A percentile compares a stretch with the other conserved stretches of the same genome.
Conservation (phyloP, 35 echinoderm and acorn worm genomes). For the Ptychodera flava region DNA sequence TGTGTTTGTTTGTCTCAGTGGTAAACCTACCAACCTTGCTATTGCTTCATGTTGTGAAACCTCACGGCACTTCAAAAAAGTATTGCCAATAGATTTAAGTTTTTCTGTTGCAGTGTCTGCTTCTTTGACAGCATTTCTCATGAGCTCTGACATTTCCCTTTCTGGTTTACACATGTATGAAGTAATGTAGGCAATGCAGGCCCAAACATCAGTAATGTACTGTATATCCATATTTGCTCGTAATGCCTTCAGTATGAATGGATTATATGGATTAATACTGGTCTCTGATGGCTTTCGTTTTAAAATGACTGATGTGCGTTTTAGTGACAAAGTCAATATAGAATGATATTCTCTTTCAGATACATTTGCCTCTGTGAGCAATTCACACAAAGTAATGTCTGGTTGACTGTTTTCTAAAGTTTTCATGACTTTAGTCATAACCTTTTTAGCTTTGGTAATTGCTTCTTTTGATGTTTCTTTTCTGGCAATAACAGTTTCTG, state of each 20-base stretch:
- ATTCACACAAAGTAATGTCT: conserved; percentile 4
- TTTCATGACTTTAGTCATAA: conserved; percentile 16
- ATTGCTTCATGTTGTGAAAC: conserved; percentile 35
- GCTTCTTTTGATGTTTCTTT: background rate
- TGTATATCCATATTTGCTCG: no score
- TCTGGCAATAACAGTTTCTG: conserved; percentile 11
- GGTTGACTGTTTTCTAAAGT: conserved; percentile 3
- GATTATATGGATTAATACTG: no score
- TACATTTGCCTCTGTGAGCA: conserved; percentile 24
- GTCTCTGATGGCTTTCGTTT: no score
- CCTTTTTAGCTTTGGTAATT: background rate
- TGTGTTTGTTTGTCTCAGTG: conserved; percentile 24
- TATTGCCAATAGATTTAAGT: conserved; percentile 17
- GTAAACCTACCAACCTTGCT: conserved; percentile 7
- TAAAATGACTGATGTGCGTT: background rate
- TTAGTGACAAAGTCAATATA: background rate
- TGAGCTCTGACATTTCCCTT: no score
- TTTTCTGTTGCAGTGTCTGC: background rate
- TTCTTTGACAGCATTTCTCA: background rate
- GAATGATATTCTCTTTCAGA: conserved; percentile 4
- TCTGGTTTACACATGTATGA: no score
- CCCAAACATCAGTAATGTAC: no score
- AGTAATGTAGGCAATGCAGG: no score
- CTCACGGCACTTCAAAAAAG: conserved; percentile 15
- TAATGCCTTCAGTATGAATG: no score